Evolutionary conservation across 2,113 vertebrate genomes (phyloP), one percentile per base, ranked within the genome.

Genomic region (Misgurnus mizolepis): DNA sequence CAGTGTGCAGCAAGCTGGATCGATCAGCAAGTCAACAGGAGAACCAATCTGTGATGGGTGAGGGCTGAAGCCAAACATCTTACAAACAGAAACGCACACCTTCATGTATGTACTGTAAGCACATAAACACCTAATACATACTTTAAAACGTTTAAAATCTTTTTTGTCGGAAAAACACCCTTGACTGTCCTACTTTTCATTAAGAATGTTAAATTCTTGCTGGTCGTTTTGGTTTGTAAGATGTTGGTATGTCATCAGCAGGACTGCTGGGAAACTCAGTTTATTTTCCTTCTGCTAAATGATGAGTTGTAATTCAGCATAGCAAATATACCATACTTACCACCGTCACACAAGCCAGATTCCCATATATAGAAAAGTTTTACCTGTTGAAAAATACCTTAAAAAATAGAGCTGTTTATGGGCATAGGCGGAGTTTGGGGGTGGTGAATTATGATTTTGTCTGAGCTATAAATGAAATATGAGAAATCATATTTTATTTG

Each of bases 1-100:
- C 61, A 83, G 10, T 83, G 53, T 70, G 47, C 85, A 83, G 85
- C 85, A 90, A 89, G 84, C 91, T 92, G 92, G 94, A 95, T 95
- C 93, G 86, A 92, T 93, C 92, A 67, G 93, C 94, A 93, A 87
- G 84, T 87, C 74, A 64, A 82, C 82, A 47, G 22, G 39, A 47
- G 73, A 39, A 75, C 73, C 73, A 27, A 14, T 64, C 73, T 75
- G 56, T 47, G 62, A 47, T 61, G 47, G 27, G 64, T n/a, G 70
- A 77, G 77, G 67, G 55, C 49, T 9, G 62, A 66, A 68, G 76
- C 39, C 69, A 43, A 77, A 89, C 83, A 88, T 83, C 86, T 89
- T 84, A 84, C 87, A 91, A 89, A 86, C 67, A 43, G 58, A 6
- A 76, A 83, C 69, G 7, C 53, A 49, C 22, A 17, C 27, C n/a